phyloP scores from a whole-genome alignment of 2,797 vertebrate species.

The Acridotheres tristis region DNA sequence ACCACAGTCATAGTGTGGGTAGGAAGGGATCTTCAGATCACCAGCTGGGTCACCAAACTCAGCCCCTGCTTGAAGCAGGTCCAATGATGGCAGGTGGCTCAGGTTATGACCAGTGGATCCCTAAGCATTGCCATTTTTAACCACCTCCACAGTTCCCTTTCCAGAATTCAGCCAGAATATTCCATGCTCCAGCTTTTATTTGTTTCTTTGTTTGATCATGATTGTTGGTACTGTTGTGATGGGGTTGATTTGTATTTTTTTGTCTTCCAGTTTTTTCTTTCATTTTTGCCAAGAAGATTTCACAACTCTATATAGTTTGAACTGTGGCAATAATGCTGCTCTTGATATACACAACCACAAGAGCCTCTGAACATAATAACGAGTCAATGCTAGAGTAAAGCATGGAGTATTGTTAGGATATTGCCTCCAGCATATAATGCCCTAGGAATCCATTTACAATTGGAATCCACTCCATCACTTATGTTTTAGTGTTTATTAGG shows the following conservation, averaged over 20 bases:
- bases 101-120: not conserved
- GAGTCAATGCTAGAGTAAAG: not conserved
- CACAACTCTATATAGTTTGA: not conserved
- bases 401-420: not conserved
- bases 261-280: fast-evolving
- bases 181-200: not conserved
- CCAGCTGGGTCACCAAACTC: not conserved
- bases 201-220: not conserved
- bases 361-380: not conserved
- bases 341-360: not conserved
- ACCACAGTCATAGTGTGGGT: fast-evolving
- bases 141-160: not conserved
- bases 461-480: conserved; percentile 11
- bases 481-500: conserved; percentile 2
- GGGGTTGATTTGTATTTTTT: not conserved
- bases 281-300: not conserved
- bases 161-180: not conserved
- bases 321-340: not conserved
- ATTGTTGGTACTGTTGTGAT: not conserved
- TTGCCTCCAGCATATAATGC: not conserved
- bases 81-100: not conserved
- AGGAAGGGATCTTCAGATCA: not conserved
- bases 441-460: conserved; percentile 1
- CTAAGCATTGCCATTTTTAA: not conserved
- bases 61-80: not conserved